These are phyloP conservation scores for Drosophila nr. perissopoda DNA, from an alignment of 2,888 invertebrate species.

Conservation along the genomic window DNA sequence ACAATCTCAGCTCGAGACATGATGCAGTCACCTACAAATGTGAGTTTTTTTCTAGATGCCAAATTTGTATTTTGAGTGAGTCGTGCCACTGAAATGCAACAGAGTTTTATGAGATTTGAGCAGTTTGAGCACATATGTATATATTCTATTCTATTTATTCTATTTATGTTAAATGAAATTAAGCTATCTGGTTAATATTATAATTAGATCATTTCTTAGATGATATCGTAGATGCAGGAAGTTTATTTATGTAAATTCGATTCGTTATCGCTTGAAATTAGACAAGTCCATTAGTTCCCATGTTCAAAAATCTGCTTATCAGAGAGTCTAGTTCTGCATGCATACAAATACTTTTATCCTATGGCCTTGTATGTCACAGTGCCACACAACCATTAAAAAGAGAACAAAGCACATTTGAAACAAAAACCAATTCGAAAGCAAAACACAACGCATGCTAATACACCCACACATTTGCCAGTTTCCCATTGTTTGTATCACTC, in stretches of 20 bases:
- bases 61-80: slow-evolving; percentile 2
- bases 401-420: slow-evolving; percentile 35
- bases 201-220: neutral
- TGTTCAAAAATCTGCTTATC: slow-evolving; percentile 24
- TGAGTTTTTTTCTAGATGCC: neutral
- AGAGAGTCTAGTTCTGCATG: slow-evolving; percentile 29
- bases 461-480: slow-evolving; percentile 55
- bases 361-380: slow-evolving; percentile 28
- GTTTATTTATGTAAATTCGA: slow-evolving; percentile 36
- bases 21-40: slow-evolving; percentile 2
- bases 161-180: neutral
- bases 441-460: slow-evolving; percentile 18
- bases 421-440: slow-evolving; percentile 16
- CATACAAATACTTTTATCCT: slow-evolving; percentile 16
- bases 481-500: slow-evolving; percentile 38
- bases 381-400: slow-evolving; percentile 30
- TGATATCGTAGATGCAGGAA: slow-evolving; percentile 7
- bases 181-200: neutral
- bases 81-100: slow-evolving; percentile 2
- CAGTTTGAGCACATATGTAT: slow-evolving; percentile 5
- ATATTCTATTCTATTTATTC: neutral
- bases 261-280: slow-evolving; percentile 27
- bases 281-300: slow-evolving; percentile 30
- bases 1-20: slow-evolving; percentile 8
- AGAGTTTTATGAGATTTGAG: slow-evolving; percentile 1